Base-by-base conservation (phyloP, 53 echinoderm and acorn worm species). In the Holothuria scabra region DNA sequence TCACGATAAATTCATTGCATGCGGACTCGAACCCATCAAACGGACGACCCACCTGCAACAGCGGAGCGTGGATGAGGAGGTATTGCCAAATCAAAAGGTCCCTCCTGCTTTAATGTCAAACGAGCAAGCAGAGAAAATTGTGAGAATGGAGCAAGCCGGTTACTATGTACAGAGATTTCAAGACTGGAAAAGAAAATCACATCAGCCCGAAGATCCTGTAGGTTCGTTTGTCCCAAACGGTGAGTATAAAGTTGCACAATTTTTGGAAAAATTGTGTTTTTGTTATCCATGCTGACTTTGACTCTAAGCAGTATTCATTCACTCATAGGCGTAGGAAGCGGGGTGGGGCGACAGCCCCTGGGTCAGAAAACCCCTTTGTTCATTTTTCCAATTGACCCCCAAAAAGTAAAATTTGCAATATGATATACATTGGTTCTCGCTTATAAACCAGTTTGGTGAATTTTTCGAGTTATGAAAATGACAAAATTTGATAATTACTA, bases 1-100 rank as follows among this genome's bases (percentile, higher is more conserved):
- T 72, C 96, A 96, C 37, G 88, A 88, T 82, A 91, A 90, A 58
- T 96, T 96, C 72, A 91, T 96, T 61, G 96, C 96, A 9, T 96
- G 96, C 67, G 96, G 96, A 18, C 52, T 85, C 12, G 96, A 96
- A 64, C 86, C 91, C 24, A 72, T 96, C 59, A 88, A 86, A 12
- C 83, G 90, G 20, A 88, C 93, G 19, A 82, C 86, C 32, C 87
- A 83, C 26, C 83, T 83, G 61, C 89, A 91, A 49, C 78, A 63
- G 63, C 79, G 66, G 18, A 62, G 63, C 23, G 66, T 84, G 32
- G 84, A 84, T 16, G 69, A 84, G 2, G 52, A 69, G 32, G 84
- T 69, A 31, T 13, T 67, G 21, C 68, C 67, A 7, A 68, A 69
- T 34, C 68, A 68, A 29, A 84, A 70, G 32, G 34, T 84, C 11